These are phyloP conservation scores for Etheostoma cragini DNA, from an alignment of 2,113 vertebrate genomes.

Conservation along the genomic window DNA sequence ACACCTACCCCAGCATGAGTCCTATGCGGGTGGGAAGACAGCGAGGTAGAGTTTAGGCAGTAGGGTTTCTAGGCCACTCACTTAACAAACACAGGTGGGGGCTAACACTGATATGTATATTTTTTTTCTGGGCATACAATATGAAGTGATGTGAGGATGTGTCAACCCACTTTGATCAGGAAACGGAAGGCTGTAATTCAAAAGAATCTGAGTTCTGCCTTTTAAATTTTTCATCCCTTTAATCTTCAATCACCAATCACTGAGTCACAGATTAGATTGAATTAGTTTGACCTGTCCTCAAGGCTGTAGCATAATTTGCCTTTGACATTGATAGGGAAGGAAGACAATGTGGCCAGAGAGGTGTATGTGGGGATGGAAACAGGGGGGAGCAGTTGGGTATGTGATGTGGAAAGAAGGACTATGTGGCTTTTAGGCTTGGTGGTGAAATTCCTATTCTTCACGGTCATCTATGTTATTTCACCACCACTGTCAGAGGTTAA, in stretches of 20 bases:
- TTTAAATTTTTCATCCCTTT: constrained; percentile 63
- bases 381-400: constrained; percentile 30
- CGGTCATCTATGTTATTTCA: constrained; percentile 50
- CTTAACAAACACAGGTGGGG: constrained; percentile 31
- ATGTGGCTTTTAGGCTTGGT: constrained; percentile 30
- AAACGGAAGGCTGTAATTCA: constrained; percentile 54
- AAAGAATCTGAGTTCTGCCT: constrained; percentile 49
- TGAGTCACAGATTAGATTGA: constrained; percentile 77
- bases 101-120: background rate
- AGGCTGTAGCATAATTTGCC: constrained; percentile 71
- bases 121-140: background rate
- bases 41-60: constrained; percentile 18
- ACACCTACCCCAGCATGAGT: constrained; percentile 67
- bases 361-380: constrained; percentile 35
- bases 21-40: constrained; percentile 27
- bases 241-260: constrained; percentile 68
- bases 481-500: constrained; percentile 58
- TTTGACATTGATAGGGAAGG: constrained; percentile 75
- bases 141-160: constrained; percentile 22
- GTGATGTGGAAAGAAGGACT: constrained; percentile 13
- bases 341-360: constrained; percentile 54
- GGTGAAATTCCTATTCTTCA: constrained; percentile 57
- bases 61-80: constrained; percentile 26
- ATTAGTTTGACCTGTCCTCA: constrained; percentile 78
- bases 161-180: constrained; percentile 10